Evolutionary conservation across 2,113 vertebrate genomes (phyloP), one percentile per base, ranked within the genome.

Genomic region (Axis porcinus): DNA sequence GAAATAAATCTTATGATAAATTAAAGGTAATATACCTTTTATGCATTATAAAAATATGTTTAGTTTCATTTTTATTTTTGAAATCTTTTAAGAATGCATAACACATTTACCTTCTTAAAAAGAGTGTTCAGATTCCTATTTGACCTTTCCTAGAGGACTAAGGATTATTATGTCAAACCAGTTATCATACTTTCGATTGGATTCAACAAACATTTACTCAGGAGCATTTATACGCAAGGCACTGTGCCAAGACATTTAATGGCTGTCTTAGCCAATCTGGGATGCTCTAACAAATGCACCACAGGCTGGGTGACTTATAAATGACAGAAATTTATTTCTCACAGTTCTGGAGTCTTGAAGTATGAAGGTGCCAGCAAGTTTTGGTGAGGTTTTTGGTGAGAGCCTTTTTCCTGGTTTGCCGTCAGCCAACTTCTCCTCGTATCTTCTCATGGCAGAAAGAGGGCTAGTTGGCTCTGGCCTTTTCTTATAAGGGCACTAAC

Each of bases 1-100:
- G 52, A 74, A 93, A 60, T 90, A 95, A 60, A 52, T 60, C 57
- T 95, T 58, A 89, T 67, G 30, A 76, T 86, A 95, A 87, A 78
- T 89, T 89, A 81, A 96, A 97, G 36, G 23, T 33, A 95, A 79
- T 88, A 62, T 91, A n/a, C 16, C n/a, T 62, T 85, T 88, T 70
- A 67, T 28, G 70, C 9, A 86, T 64, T 57, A 81, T 86, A 87
- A 76, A 78, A 85, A 92, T 30, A 23, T 89, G 58, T 81, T 94
- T 95, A 89, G 9, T 30, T 91, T 94, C n/a, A 47, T 67, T 93
- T 86, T 85, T 74, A 94, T 16, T 95, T 84, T 90, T 94, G 14
- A 95, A 89, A 83, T 86, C 21, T 78, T 94, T 89, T 55, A 15
- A 82, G 94, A 94, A 85, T 43, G 10, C 30, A 85, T 87, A 27